Conservation (phyloP, 2,888 invertebrate genomes). For the Dione juno region DNA sequence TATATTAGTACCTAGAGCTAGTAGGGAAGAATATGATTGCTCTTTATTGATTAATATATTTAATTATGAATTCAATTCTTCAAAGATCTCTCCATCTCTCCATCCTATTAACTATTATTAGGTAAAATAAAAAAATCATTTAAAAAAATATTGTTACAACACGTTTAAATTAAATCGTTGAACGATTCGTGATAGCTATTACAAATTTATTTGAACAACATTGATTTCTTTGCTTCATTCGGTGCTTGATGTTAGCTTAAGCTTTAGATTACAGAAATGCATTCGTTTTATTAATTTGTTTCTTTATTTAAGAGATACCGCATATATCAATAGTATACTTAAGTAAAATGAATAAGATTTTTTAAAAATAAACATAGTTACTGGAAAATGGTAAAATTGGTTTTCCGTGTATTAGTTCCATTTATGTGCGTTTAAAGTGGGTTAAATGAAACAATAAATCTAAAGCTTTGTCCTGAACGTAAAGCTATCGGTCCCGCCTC, state of each 20-base stretch:
- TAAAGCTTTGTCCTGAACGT: slow-evolving; percentile 41
- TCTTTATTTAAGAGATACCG: slow-evolving; percentile 13
- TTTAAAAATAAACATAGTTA: neutral
- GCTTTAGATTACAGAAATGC: slow-evolving; percentile 29
- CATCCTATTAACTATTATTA: too few relatives aligned
- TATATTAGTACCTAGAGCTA: neutral
- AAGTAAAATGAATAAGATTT: neutral
- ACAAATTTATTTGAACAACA: slow-evolving; percentile 26
- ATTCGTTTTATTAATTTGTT: slow-evolving; percentile 30
- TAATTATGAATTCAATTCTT: slow-evolving; percentile 23
- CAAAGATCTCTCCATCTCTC: neutral
- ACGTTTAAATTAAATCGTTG: slow-evolving; percentile 7
- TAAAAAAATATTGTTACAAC: neutral
- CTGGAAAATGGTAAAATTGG: neutral
- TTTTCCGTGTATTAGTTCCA: neutral
- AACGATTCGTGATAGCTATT: slow-evolving; percentile 3
- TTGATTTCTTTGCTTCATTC: slow-evolving; percentile 29
- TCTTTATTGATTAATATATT: neutral
- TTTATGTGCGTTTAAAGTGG: slow-evolving; percentile 28
- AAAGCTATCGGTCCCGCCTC: slow-evolving; percentile 38
- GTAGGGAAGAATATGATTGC: neutral
- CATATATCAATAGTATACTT: neutral
- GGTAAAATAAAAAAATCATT: too few relatives aligned
- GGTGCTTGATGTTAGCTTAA: slow-evolving; percentile 30
- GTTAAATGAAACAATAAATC: slow-evolving; percentile 44